A percentile compares a stretch with the other conserved stretches of the same genome.
phyloP scores from a whole-genome alignment of 2,888 invertebrate genomes.

The Stramonita haemastoma region DNA sequence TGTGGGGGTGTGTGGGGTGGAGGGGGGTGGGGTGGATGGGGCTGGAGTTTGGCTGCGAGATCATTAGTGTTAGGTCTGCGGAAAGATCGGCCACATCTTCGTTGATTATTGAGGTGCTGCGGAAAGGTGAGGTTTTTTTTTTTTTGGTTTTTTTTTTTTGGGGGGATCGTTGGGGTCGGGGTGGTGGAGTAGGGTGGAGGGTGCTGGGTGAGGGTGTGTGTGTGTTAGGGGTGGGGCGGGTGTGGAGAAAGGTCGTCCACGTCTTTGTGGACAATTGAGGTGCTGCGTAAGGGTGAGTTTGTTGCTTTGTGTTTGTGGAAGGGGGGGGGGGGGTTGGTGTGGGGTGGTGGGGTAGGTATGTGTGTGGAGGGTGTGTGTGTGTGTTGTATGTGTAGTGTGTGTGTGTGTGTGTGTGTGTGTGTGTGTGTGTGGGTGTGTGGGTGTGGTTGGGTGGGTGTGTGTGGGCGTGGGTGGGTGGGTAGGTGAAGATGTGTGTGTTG shows the following conservation, averaged over 20 bases:
- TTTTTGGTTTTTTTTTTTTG: neutral
- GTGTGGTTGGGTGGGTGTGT: too few species aligned
- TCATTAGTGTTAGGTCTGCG: conserved; percentile 25
- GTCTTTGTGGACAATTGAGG: conserved; percentile 21
- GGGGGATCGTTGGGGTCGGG: neutral
- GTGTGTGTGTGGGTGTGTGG: too few species aligned
- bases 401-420: too few species aligned
- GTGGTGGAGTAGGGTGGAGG: neutral
- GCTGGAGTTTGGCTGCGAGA: conserved; percentile 33
- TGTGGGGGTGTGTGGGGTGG: neutral
- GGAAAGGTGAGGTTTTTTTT: neutral
- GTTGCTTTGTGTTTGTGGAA: neutral
- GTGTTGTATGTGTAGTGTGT: too few species aligned
- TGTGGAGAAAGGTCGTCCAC: conserved; percentile 20
- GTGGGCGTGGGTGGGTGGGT: too few species aligned
- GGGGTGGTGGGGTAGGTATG: neutral
- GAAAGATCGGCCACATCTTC: neutral
- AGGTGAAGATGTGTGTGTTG: too few species aligned
- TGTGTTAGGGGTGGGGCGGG: neutral
- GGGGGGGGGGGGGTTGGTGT: neutral
- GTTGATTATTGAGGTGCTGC: conserved; percentile 27
- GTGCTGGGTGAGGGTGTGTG: neutral
- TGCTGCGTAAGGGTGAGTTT: conserved; percentile 23
- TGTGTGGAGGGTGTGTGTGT: neutral
- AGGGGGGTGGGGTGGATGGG: neutral